phyloP scores from a whole-genome alignment of 1,140 invertebrate species.

The Teleopsis dalmanni region DNA sequence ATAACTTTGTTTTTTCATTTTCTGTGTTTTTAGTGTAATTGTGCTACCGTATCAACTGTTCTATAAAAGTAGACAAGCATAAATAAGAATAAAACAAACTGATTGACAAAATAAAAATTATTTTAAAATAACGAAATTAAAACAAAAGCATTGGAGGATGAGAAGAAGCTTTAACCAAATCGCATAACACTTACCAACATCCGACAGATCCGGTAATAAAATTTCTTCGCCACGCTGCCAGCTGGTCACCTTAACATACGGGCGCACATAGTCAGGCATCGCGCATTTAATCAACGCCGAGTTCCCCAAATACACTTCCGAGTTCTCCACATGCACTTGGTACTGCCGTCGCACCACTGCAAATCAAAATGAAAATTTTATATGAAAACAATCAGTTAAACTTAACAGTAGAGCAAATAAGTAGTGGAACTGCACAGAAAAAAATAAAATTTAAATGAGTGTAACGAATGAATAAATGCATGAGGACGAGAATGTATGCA shows the following conservation, averaged over 20 bases:
- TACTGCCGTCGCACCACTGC: constrained; percentile 60
- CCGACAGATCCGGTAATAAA: constrained; percentile 57
- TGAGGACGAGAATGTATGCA: too few relatives aligned
- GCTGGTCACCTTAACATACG: constrained; percentile 71
- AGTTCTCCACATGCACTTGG: constrained; percentile 66
- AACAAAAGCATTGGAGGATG: too few relatives aligned
- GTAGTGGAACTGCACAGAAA: neutral
- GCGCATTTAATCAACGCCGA: constrained; percentile 71
- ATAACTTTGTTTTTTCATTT: too few relatives aligned
- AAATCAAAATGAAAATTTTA: constrained; percentile 15
- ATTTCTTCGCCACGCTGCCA: constrained; percentile 72
- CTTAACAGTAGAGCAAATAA: neutral
- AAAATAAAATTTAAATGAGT: too few relatives aligned
- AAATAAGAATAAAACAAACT: too few relatives aligned
- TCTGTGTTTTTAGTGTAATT: too few relatives aligned
- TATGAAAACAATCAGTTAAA: neutral
- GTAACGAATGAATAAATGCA: too few relatives aligned
- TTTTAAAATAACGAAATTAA: too few relatives aligned
- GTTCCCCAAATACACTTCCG: constrained; percentile 66
- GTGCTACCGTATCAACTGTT: too few relatives aligned
- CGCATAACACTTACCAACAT: constrained; percentile 49
- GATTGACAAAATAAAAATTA: too few relatives aligned
- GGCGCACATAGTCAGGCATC: constrained; percentile 65
- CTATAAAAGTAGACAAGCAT: too few relatives aligned
- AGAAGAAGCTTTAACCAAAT: too few relatives aligned